phyloP scores from a whole-genome alignment of 2,888 invertebrate species.

The Shargacucullia verbasci region DNA sequence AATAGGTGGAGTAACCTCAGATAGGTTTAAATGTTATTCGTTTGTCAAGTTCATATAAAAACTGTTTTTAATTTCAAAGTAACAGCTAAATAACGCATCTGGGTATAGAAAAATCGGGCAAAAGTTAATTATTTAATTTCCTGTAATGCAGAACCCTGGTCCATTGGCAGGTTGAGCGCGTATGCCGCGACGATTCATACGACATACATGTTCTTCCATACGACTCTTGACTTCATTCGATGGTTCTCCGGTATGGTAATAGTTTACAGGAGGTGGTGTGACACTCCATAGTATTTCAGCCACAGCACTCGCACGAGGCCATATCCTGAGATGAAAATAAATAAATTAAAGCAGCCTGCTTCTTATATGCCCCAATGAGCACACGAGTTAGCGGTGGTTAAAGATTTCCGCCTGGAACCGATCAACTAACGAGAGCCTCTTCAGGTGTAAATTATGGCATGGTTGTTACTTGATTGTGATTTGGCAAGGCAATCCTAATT shows the following conservation, averaged over 20 bases:
- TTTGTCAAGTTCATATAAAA: too few relatives aligned
- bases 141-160: slow-evolving; percentile 85
- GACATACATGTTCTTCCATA: slow-evolving; percentile 86
- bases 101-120: too few relatives aligned
- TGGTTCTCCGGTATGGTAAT: slow-evolving; percentile 34
- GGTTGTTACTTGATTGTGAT: too few relatives aligned
- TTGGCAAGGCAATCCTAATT: too few relatives aligned
- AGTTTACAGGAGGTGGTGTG: neutral
- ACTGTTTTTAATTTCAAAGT: too few relatives aligned
- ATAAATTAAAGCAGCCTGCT: neutral
- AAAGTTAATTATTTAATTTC: neutral
- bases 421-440: too few relatives aligned
- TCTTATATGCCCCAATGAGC: neutral
- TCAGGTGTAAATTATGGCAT: too few relatives aligned
- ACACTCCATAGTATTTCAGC: slow-evolving; percentile 91
- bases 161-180: slow-evolving; percentile 92
- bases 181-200: slow-evolving; percentile 92
- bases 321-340: slow-evolving; percentile 85
- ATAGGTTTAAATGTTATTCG: too few relatives aligned
- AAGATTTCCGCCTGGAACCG: too few relatives aligned
- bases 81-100: too few relatives aligned
- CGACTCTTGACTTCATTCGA: slow-evolving; percentile 67
- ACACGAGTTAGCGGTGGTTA: too few relatives aligned
- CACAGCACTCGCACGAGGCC: slow-evolving; percentile 95
- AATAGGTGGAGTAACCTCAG: too few relatives aligned